A percentile compares a stretch with the other conserved stretches of the same genome.
These are phyloP conservation scores for Limnephilus marmoratus DNA, from an alignment of 2,888 invertebrate genomes.

Conservation along the genomic window DNA sequence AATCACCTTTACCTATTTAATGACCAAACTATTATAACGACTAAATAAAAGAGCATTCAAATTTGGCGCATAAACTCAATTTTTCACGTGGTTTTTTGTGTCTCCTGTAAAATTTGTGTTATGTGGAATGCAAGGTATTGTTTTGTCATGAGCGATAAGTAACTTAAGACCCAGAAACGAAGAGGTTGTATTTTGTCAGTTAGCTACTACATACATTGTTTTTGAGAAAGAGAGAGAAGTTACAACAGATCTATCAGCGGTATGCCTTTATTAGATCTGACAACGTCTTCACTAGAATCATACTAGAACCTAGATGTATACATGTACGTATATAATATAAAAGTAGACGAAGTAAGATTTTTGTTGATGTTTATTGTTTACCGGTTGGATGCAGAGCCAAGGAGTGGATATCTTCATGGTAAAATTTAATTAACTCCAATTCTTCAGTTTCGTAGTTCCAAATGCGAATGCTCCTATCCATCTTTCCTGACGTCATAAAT, in stretches of 20 bases:
- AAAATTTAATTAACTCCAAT: conserved; percentile 87
- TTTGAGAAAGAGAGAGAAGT: neutral
- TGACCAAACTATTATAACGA: too few relatives aligned
- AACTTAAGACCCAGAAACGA: too few relatives aligned
- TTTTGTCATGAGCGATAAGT: too few relatives aligned
- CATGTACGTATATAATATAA: neutral
- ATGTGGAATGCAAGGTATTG: too few relatives aligned
- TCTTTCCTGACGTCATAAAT: conserved; percentile 87
- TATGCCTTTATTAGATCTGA: neutral
- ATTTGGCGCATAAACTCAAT: too few relatives aligned
- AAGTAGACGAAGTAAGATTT: neutral
- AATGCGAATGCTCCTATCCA: conserved; percentile 90
- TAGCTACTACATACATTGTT: too few relatives aligned
- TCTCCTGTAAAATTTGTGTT: too few relatives aligned
- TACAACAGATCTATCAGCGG: neutral
- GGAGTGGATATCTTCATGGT: conserved; percentile 89
- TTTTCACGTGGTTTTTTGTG: too few relatives aligned
- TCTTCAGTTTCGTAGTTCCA: conserved; percentile 95
- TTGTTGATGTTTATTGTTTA: conserved; percentile 55
- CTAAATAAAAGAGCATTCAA: too few relatives aligned
- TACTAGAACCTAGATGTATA: neutral
- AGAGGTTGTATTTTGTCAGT: too few relatives aligned
- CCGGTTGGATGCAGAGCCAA: conserved; percentile 85
- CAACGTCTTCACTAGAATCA: neutral
- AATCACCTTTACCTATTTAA: too few relatives aligned